Conservation (phyloP, 2,797 vertebrate genomes). For the Menidia menidia region DNA sequence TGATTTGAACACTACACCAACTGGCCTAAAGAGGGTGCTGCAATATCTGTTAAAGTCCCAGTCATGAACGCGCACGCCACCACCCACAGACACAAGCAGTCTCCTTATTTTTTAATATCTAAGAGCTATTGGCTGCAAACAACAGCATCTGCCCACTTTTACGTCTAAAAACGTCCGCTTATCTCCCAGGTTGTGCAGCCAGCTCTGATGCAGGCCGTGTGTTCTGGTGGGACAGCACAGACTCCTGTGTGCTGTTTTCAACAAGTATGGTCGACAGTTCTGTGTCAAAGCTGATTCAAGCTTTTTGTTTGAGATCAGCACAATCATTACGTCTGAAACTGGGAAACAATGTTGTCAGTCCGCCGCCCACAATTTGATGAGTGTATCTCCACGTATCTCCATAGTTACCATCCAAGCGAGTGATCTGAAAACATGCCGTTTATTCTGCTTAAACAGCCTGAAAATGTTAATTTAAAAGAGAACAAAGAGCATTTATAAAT, state of each 20-base stretch:
- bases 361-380: too few relatives aligned
- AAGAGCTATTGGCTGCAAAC: neutral
- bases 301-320: slow-evolving; percentile 28
- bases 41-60: slow-evolving; percentile 10
- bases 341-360: neutral
- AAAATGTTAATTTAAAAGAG: neutral
- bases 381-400: too few relatives aligned
- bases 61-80: neutral
- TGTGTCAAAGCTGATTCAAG: slow-evolving; percentile 4
- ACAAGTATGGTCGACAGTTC: neutral
- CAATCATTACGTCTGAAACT: slow-evolving; percentile 3
- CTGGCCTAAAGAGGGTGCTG: slow-evolving; percentile 52
- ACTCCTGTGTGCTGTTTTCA: neutral
- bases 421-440: neutral
- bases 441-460: neutral
- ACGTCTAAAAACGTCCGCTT: too few relatives aligned
- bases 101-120: neutral
- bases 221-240: too few relatives aligned
- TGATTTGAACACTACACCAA: neutral
- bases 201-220: too few relatives aligned
- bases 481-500: neutral
- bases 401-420: too few relatives aligned
- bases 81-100: slow-evolving; percentile 18
- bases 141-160: neutral
- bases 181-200: too few relatives aligned